Conservation (phyloP, 2,113 vertebrate species). For the Festucalex cinctus region DNA sequence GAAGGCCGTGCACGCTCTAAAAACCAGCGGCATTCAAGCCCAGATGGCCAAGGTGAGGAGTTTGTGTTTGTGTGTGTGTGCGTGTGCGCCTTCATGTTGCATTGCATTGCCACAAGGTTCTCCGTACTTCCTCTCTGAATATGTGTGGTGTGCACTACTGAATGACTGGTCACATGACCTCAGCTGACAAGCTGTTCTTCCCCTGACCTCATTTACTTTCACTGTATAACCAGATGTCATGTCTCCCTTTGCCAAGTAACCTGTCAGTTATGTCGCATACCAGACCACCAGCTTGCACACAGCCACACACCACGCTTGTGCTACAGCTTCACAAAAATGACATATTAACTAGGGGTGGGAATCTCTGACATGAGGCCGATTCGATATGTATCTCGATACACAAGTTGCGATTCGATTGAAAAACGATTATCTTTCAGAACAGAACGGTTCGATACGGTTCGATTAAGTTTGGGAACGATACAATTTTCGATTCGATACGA, state of each 20-base stretch:
- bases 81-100: slow-evolving; percentile 9
- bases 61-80: background rate
- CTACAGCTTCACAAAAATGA: background rate
- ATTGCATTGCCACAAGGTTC: slow-evolving; percentile 32
- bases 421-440: too few relatives aligned
- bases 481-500: too few relatives aligned
- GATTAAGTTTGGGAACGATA: too few relatives aligned
- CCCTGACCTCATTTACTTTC: slow-evolving; percentile 66
- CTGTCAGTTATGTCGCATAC: slow-evolving; percentile 43
- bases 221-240: slow-evolving; percentile 64
- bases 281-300: slow-evolving; percentile 23
- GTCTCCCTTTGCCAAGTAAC: slow-evolving; percentile 54
- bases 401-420: too few relatives aligned
- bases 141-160: slow-evolving; percentile 31
- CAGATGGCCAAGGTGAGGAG: slow-evolving; percentile 99
- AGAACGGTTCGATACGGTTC: too few relatives aligned
- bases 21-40: slow-evolving; percentile 94
- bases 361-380: too few relatives aligned
- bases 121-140: slow-evolving; percentile 23
- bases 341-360: too few relatives aligned
- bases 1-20: slow-evolving; percentile 95
- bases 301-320: slow-evolving; percentile 12
- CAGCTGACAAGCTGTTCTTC: slow-evolving; percentile 62
- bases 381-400: too few relatives aligned
- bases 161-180: slow-evolving; percentile 59